Evolutionary conservation across 2,888 invertebrate genomes (phyloP).

Genomic region (Caenorhabditis panamensis): DNA sequence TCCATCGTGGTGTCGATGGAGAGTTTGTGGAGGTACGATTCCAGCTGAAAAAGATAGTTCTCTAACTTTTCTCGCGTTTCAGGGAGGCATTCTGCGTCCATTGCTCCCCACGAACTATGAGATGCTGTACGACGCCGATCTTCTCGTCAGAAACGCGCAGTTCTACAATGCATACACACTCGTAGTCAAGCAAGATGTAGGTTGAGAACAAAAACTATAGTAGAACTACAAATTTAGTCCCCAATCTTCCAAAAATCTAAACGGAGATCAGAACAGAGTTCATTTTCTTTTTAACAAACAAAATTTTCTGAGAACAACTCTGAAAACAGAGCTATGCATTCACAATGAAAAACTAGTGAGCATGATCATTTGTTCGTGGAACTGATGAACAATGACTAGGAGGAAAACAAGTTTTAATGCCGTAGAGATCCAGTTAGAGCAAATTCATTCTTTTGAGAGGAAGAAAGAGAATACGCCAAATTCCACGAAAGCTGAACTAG

Average conservation of each 20-base stretch:
- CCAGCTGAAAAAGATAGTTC: background rate
- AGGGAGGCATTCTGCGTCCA: constrained; percentile 35
- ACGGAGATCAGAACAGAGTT: too few species aligned
- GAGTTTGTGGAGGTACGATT: constrained; percentile 7
- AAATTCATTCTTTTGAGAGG: too few species aligned
- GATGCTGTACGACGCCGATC: background rate
- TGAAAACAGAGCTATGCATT: background rate
- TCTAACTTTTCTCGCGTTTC: background rate
- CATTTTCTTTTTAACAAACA: background rate
- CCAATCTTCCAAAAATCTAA: too few species aligned
- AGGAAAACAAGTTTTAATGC: background rate
- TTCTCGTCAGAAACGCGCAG: background rate
- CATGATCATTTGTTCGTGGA: background rate
- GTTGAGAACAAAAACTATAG: background rate
- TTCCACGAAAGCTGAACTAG: too few species aligned
- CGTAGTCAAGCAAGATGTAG: constrained; percentile 17
- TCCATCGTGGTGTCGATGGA: constrained; percentile 9
- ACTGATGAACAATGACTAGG: background rate
- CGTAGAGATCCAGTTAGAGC: background rate
- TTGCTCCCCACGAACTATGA: background rate
- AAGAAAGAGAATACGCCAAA: too few species aligned
- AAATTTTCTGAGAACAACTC: too few species aligned
- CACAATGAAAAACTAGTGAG: background rate
- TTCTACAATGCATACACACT: constrained; percentile 24
- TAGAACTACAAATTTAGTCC: background rate